These are phyloP conservation scores for Callithrix jacchus DNA, from an alignment of 2,113 vertebrate species.

Conservation along the genomic window DNA sequence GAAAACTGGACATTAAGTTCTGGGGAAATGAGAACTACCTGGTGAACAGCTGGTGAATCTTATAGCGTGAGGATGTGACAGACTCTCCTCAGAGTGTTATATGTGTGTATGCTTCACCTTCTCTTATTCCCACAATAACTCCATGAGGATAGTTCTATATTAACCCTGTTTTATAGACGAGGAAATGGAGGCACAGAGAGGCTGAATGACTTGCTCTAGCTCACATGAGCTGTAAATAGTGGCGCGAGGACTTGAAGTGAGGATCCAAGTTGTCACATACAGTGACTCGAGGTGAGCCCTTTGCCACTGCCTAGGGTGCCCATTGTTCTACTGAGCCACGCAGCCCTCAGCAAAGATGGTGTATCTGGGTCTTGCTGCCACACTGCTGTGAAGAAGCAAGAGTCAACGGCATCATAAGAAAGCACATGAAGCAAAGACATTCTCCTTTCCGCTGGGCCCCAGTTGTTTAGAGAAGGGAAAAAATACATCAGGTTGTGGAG, in stretches of 20 bases:
- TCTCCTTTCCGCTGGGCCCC: background rate
- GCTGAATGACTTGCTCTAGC: background rate
- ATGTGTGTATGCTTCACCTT: background rate
- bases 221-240: background rate
- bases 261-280: background rate
- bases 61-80: background rate
- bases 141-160: background rate
- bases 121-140: background rate
- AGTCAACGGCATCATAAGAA: background rate
- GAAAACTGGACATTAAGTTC: background rate
- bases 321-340: accelerated
- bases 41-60: background rate
- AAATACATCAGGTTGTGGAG: background rate
- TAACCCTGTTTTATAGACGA: background rate
- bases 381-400: accelerated
- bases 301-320: too few species aligned
- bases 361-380: background rate
- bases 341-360: accelerated
- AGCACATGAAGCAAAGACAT: accelerated
- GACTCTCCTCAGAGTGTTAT: background rate
- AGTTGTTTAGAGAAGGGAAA: background rate
- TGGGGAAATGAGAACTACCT: background rate
- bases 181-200: background rate
- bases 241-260: background rate
- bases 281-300: background rate